Conservation (phyloP, 1,140 invertebrate genomes). For the Macrosteles quadrilineatus region DNA sequence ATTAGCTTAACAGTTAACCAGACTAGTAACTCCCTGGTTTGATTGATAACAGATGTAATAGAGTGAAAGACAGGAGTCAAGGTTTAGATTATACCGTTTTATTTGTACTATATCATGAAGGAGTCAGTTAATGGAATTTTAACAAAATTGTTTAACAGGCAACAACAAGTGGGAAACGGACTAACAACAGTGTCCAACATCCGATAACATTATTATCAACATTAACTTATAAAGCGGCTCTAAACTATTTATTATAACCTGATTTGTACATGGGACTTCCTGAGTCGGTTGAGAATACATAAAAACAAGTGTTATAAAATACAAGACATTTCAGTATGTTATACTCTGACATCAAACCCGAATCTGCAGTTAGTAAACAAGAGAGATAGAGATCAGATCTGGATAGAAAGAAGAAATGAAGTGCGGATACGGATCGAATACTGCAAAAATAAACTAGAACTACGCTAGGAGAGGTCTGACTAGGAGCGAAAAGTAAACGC, state of each 20-base stretch:
- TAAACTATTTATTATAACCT: slow-evolving; percentile 7
- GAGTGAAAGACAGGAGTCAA: not conserved
- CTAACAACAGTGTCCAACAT: not conserved
- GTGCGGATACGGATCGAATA: slow-evolving; percentile 6
- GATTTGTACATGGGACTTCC: slow-evolving; percentile 14
- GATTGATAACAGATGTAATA: not conserved
- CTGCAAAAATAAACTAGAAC: slow-evolving; percentile 14
- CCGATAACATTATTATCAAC: slow-evolving; percentile 17
- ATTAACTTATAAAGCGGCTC: slow-evolving; percentile 18
- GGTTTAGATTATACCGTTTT: not conserved
- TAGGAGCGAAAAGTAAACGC: slow-evolving; percentile 21
- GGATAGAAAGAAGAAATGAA: not conserved
- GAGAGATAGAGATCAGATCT: slow-evolving; percentile 14
- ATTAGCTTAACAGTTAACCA: not conserved
- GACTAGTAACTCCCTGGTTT: too few species aligned
- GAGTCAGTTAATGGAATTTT: too few species aligned
- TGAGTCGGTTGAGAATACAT: not conserved
- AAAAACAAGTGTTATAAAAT: not conserved
- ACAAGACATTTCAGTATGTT: not conserved
- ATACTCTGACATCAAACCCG: not conserved
- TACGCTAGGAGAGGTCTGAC: slow-evolving; percentile 18
- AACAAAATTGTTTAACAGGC: too few species aligned
- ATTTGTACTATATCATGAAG: not conserved
- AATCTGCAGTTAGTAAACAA: not conserved
- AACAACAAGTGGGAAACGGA: too few species aligned